phyloP scores from a whole-genome alignment of 2,113 vertebrate genomes.

The Colius striatus region DNA sequence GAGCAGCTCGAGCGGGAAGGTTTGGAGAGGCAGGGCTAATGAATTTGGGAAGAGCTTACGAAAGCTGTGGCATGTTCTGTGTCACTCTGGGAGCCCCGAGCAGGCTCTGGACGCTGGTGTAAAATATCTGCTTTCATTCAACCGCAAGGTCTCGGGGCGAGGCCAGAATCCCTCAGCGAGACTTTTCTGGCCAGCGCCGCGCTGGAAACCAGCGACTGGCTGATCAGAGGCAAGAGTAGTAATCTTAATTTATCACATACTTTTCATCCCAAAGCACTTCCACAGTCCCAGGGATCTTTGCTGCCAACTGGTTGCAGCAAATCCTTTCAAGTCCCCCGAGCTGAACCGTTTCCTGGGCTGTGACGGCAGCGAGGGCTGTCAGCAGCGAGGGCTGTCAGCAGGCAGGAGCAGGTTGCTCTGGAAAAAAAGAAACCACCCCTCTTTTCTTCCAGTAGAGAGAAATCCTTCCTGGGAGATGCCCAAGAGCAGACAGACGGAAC shows the following conservation, averaged over 20 bases:
- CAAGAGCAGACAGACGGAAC: background rate
- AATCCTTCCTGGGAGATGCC: background rate
- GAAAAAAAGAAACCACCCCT: background rate
- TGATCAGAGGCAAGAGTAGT: background rate
- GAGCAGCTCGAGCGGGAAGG: background rate
- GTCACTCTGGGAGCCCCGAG: background rate
- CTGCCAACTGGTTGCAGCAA: background rate
- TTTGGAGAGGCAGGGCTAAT: background rate
- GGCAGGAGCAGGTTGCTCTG: background rate
- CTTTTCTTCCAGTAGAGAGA: background rate
- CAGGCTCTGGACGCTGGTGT: background rate
- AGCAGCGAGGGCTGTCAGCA: background rate
- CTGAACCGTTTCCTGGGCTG: background rate
- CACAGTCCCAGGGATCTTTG: background rate
- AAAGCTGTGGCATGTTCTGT: background rate
- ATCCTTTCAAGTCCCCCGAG: background rate
- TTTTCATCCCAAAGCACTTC: conserved; percentile 1
- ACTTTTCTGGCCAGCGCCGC: background rate
- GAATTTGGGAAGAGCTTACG: conserved; percentile 1
- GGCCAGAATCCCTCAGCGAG: conserved; percentile 21
- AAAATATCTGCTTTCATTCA: conserved; percentile 17
- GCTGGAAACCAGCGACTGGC: conserved; percentile 4
- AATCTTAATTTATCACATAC: conserved; percentile 10
- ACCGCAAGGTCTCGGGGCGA: background rate
- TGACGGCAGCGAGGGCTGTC: background rate